Evolutionary conservation across 2,888 invertebrate genomes (phyloP).

Genomic region (Ophion costatus): DNA sequence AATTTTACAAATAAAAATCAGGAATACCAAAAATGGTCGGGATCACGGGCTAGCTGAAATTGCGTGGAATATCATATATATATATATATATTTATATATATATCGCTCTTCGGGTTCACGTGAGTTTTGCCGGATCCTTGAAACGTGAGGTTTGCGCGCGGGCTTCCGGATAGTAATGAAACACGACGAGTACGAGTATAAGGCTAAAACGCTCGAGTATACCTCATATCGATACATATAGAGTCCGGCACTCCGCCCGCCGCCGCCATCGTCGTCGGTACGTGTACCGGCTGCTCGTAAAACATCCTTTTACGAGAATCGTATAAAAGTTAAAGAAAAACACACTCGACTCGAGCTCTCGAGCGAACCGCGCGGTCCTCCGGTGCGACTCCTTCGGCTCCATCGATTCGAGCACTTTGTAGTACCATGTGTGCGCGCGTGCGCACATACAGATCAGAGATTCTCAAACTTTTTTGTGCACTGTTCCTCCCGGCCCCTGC

Average conservation of each 20-base stretch:
- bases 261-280: constrained; percentile 38
- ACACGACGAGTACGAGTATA: constrained; percentile 53
- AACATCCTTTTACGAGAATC: constrained; percentile 76
- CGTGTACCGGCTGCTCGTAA: constrained; percentile 73
- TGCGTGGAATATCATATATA: no score
- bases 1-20: no score
- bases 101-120: background rate
- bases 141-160: background rate
- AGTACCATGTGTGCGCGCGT: background rate
- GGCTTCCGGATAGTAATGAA: constrained; percentile 41
- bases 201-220: constrained; percentile 45
- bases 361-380: constrained; percentile 2
- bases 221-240: constrained; percentile 27
- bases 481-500: no score
- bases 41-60: no score
- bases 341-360: constrained; percentile 46
- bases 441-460: background rate
- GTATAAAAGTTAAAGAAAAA: constrained; percentile 74
- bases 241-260: constrained; percentile 10
- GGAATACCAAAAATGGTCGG: no score
- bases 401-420: constrained; percentile 43
- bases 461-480: no score
- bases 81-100: no score
- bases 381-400: constrained; percentile 4
- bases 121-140: background rate